Conservation (phyloP, 2,113 vertebrate species). For the Mastomys natalensis region DNA sequence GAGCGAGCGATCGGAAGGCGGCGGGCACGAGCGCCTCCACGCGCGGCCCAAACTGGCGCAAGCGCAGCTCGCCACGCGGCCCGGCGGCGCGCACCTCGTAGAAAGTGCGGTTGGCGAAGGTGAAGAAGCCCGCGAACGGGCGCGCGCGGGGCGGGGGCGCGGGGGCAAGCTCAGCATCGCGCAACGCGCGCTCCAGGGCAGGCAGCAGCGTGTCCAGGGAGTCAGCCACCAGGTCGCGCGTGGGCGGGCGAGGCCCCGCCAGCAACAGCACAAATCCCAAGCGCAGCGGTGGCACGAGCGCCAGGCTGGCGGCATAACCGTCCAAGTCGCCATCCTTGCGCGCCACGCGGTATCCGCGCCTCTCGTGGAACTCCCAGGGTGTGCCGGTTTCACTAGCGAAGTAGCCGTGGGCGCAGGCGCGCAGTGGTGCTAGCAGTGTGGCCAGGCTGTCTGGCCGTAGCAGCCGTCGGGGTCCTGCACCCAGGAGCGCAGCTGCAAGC, state of each 20-base stretch:
- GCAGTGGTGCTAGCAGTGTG: conserved; percentile 90
- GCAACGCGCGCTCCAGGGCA: conserved; percentile 90
- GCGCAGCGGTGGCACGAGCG: conserved; percentile 91
- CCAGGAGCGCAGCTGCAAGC: conserved; percentile 91
- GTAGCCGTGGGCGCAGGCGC: conserved; percentile 90
- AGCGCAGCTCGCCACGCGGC: conserved; percentile 88
- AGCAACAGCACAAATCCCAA: conserved; percentile 93
- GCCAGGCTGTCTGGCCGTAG: conserved; percentile 90
- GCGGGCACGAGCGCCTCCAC: conserved; percentile 90
- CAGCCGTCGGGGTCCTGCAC: conserved; percentile 84
- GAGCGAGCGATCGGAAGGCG: conserved; percentile 90
- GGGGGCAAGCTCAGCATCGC: conserved; percentile 87
- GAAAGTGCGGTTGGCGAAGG: conserved; percentile 94
- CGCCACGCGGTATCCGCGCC: conserved; percentile 90
- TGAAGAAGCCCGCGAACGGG: conserved; percentile 93
- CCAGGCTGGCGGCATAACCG: conserved; percentile 93
- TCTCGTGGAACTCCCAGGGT: conserved; percentile 94
- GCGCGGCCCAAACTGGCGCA: conserved; percentile 95
- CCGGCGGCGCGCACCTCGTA: conserved; percentile 92
- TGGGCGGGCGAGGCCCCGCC: conserved; percentile 90
- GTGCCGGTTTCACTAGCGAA: conserved; percentile 94
- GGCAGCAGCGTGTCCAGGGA: conserved; percentile 90
- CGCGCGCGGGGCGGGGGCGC: conserved; percentile 88
- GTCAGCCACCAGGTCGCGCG: conserved; percentile 88
- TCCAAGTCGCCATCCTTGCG: conserved; percentile 95